Evolutionary conservation across 2,113 vertebrate genomes (phyloP).

Genomic region (Lipophrys pholis): DNA sequence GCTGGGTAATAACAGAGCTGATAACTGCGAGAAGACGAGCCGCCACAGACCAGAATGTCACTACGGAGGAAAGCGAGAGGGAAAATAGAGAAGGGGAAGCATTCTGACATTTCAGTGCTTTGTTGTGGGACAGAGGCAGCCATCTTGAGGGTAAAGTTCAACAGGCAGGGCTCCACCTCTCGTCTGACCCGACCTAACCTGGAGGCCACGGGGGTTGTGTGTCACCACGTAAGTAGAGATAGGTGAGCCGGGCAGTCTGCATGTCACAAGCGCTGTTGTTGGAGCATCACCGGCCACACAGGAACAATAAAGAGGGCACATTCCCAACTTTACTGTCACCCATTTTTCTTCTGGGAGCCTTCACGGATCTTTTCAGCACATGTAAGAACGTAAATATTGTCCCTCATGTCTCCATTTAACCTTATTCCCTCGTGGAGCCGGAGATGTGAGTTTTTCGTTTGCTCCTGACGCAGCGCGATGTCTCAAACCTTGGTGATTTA

Average conservation of each 20-base stretch:
- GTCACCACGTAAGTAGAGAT: constrained; percentile 27
- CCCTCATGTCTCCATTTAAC: constrained; percentile 55
- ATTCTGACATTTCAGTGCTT: constrained; percentile 46
- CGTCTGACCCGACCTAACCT: constrained; percentile 49
- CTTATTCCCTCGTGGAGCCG: constrained; percentile 6
- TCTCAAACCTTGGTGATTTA: constrained; percentile 63
- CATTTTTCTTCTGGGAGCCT: constrained; percentile 5
- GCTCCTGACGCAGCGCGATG: constrained; percentile 15
- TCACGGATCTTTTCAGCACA: constrained; percentile 41
- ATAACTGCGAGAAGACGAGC: constrained; percentile 66
- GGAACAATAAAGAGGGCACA: constrained; percentile 54
- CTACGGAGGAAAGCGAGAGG: constrained; percentile 45
- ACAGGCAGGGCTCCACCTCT: constrained; percentile 38
- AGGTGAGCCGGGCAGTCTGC: constrained; percentile 63
- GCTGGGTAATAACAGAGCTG: constrained; percentile 82
- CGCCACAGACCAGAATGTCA: constrained; percentile 72
- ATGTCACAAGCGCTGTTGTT: constrained; percentile 25
- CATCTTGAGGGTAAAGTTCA: constrained; percentile 55
- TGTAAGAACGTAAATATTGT: constrained; percentile 73
- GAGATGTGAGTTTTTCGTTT: constrained; percentile 33
- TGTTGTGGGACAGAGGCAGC: constrained; percentile 61
- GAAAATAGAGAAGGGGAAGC: constrained; percentile 39
- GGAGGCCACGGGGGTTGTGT: constrained; percentile 33
- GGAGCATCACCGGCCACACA: constrained; percentile 32
- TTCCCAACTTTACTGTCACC: constrained; percentile 57